These are phyloP conservation scores for Oscheius sp. DNA, from an alignment of 2,888 invertebrate species.

Conservation along the genomic window DNA sequence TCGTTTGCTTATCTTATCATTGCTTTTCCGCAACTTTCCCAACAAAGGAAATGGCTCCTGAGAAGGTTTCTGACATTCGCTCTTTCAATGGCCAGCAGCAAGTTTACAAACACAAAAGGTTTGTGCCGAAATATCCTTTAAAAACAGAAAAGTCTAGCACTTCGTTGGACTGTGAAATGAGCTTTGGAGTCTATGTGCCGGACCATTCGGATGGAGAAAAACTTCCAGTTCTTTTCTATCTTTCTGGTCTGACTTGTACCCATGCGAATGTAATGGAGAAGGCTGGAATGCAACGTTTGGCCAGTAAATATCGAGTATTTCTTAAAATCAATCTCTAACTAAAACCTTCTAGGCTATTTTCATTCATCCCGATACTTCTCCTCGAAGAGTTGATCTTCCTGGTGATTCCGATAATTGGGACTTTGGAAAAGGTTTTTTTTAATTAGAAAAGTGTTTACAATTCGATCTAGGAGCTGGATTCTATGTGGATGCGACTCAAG, in stretches of 20 bases:
- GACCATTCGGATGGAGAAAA: constrained; percentile 75
- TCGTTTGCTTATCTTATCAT: no score
- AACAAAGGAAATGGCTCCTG: no score
- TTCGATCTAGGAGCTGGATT: constrained; percentile 80
- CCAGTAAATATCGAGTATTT: constrained; percentile 73
- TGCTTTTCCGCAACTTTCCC: no score
- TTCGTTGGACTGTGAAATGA: constrained; percentile 87
- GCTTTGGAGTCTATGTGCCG: constrained; percentile 89
- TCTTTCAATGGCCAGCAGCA: constrained; percentile 86
- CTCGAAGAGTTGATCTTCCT: constrained; percentile 83
- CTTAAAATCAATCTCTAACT: no score
- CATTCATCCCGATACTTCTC: constrained; percentile 87
- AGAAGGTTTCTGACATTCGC: no score
- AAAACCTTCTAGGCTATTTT: no score
- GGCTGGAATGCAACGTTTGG: constrained; percentile 90
- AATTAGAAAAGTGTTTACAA: background rate
- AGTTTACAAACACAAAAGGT: constrained; percentile 84
- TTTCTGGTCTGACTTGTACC: constrained; percentile 82
- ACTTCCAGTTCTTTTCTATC: constrained; percentile 59
- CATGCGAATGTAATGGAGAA: constrained; percentile 95
- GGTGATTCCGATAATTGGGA: constrained; percentile 92
- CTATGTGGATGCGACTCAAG: constrained; percentile 88
- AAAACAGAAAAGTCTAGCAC: constrained; percentile 72
- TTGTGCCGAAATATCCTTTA: constrained; percentile 33
- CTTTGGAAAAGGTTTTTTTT: constrained; percentile 81